Evolutionary conservation across 1,140 invertebrate genomes (phyloP), one percentile per base, ranked within the genome.

Genomic region (Chironomus striatipennis): DNA sequence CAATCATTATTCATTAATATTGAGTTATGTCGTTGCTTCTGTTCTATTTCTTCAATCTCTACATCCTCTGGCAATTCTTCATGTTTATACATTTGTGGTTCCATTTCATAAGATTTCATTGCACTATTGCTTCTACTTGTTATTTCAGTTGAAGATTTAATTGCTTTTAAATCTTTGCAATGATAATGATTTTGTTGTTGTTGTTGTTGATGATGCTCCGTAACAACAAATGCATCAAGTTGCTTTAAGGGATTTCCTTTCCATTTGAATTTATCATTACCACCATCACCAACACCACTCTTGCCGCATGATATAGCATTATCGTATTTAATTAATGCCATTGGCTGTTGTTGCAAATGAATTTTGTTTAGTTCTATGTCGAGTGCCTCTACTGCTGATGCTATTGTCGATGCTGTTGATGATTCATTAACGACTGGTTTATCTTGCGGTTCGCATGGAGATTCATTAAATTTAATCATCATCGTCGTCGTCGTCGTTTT

Each of bases 1-100:
- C 65, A 70, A 70, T 70, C 65, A 21, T 70, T 21, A 70, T 70
- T 70, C 65, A 70, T 70, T 70, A 70, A 70, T 70, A 70, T 70
- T 17, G 20, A 20, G 65, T 70, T 70, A 20, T 70, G 65, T 70
- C 18, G 65, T 70, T 70, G 47, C n/a, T 67, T 17, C 65, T 70
- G n/a, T 70, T 57, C 47, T n/a, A n/a, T n/a, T 57, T 57, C n/a
- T 21, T 70, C 65, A 17, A 18, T 57, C 47, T 57, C 47, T n/a
- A 5, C 24, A 1, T 34, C 24, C 24, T 34, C 24, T 34, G 24
- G 24, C 24, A 34, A 34, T 34, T 34, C 24, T 34, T 34, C 24
- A 34, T 34, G 24, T 34, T 34, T 34, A 34, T 34, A 34, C 24
- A 34, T 34, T 34, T 57, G 47, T n/a, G 47, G 47, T 57, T 57